These are phyloP conservation scores for Zootoca vivipara DNA, from an alignment of 2,113 vertebrate genomes.

Conservation along the genomic window DNA sequence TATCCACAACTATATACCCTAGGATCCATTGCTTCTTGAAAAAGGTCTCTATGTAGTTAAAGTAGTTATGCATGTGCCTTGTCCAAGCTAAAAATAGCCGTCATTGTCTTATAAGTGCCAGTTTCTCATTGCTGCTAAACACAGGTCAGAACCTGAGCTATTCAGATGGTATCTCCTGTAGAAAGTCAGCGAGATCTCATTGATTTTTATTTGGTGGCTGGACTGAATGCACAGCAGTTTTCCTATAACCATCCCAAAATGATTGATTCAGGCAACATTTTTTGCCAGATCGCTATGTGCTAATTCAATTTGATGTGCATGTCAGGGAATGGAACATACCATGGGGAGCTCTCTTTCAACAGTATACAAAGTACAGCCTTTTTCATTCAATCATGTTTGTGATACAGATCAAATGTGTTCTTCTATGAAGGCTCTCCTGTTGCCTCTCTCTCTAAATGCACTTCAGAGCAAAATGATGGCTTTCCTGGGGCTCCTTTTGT, in stretches of 20 bases:
- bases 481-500: slow-evolving; percentile 34
- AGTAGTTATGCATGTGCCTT: slow-evolving; percentile 18
- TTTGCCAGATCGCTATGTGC: slow-evolving; percentile 55
- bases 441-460: slow-evolving; percentile 28
- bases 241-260: slow-evolving; percentile 40
- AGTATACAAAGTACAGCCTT: slow-evolving; percentile 3
- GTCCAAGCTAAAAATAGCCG: slow-evolving; percentile 38
- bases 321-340: slow-evolving; percentile 37
- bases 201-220: slow-evolving; percentile 54
- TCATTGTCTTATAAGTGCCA: slow-evolving; percentile 15
- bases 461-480: neutral
- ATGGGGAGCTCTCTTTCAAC: slow-evolving; percentile 38
- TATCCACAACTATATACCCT: neutral
- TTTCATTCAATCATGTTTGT: slow-evolving; percentile 28
- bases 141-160: slow-evolving; percentile 10
- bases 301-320: slow-evolving; percentile 67
- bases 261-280: slow-evolving; percentile 62
- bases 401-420: slow-evolving; percentile 52
- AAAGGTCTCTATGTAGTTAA: slow-evolving; percentile 17
- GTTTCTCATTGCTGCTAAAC: slow-evolving; percentile 26
- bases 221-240: slow-evolving; percentile 49
- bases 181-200: slow-evolving; percentile 24
- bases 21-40: neutral
- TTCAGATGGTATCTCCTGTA: slow-evolving; percentile 30
- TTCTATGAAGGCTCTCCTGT: slow-evolving; percentile 24